Percentiles rank a stretch among this genome's conserved stretches.
phyloP scores from a whole-genome alignment of 2,888 invertebrate genomes.

The Trichogramma dendrolimi region DNA sequence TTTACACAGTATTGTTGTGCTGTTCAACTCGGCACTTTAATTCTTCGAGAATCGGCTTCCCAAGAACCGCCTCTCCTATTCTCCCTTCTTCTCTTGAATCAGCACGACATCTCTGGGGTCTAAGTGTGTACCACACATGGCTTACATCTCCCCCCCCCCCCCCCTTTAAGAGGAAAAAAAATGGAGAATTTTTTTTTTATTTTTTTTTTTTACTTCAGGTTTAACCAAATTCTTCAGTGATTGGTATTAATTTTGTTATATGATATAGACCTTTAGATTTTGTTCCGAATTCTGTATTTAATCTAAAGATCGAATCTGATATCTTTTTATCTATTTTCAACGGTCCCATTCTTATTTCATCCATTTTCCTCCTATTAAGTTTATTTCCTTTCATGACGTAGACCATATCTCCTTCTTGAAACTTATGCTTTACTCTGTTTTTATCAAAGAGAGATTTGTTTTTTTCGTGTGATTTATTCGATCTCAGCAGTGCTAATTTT shows the following conservation, averaged over 20 bases:
- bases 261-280: slow-evolving; percentile 8
- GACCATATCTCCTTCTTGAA: slow-evolving; percentile 31
- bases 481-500: slow-evolving; percentile 13
- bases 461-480: slow-evolving; percentile 11
- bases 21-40: no score
- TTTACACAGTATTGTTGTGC: no score
- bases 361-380: slow-evolving; percentile 31
- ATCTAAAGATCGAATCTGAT: slow-evolving; percentile 4
- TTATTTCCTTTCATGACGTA: slow-evolving; percentile 32
- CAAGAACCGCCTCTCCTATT: no score
- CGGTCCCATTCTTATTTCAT: slow-evolving; percentile 30
- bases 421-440: slow-evolving; percentile 11
- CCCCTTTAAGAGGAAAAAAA: no score
- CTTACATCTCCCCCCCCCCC: no score
- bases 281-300: slow-evolving; percentile 7
- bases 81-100: no score
- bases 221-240: no score
- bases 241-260: slow-evolving; percentile 7
- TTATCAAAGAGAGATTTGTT: slow-evolving; percentile 16
- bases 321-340: slow-evolving; percentile 22
- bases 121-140: no score
- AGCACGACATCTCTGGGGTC: no score
- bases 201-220: no score
- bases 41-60: no score
- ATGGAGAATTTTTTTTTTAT: no score